These are phyloP conservation scores for Phyllopteryx taeniolatus DNA, from an alignment of 2,113 vertebrate genomes.

Conservation along the genomic window DNA sequence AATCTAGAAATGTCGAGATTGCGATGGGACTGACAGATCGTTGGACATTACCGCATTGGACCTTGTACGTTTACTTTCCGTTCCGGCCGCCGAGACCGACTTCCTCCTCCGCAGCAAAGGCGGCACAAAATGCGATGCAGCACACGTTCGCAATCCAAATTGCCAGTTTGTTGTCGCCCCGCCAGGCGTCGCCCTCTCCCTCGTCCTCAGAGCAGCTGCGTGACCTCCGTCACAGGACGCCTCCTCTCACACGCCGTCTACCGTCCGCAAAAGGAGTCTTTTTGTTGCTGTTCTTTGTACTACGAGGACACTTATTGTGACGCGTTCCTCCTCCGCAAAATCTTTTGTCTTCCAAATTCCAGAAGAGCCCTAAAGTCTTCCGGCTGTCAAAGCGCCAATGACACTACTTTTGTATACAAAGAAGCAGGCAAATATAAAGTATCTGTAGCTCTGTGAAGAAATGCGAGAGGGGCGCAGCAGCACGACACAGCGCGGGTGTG, in stretches of 20 bases:
- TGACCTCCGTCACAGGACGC: constrained; percentile 33
- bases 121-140: neutral
- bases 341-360: constrained; percentile 69
- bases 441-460: constrained; percentile 42
- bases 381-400: constrained; percentile 72
- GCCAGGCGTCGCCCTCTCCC: constrained; percentile 5
- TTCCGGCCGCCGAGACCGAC: constrained; percentile 10
- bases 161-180: neutral
- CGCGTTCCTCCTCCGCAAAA: constrained; percentile 64
- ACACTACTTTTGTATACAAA: constrained; percentile 74
- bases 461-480: constrained; percentile 26
- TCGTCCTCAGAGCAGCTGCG: constrained; percentile 15
- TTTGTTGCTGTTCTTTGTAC: constrained; percentile 34
- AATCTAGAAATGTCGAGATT: neutral
- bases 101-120: neutral
- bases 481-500: constrained; percentile 16
- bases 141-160: neutral
- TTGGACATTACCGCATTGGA: constrained; percentile 20
- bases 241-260: constrained; percentile 16
- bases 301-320: constrained; percentile 65
- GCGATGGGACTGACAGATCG: neutral
- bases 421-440: constrained; percentile 49
- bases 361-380: constrained; percentile 75
- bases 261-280: constrained; percentile 17
- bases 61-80: constrained; percentile 1